Percentiles rank a stretch among this genome's conserved stretches.
These are phyloP conservation scores for Geophilus truncorum DNA, from an alignment of 2,888 invertebrate genomes.

Conservation along the genomic window DNA sequence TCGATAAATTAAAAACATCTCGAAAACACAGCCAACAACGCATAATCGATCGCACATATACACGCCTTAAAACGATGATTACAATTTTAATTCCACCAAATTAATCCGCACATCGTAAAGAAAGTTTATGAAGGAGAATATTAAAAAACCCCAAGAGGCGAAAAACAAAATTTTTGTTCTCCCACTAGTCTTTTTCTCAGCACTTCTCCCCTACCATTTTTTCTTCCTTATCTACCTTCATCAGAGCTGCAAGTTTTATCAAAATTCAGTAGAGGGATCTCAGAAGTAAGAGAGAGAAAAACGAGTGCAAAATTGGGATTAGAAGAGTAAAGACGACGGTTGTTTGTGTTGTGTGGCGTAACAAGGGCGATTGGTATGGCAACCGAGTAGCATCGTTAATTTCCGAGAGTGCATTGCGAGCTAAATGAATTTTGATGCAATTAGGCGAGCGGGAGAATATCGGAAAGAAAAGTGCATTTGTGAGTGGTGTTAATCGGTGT, in stretches of 20 bases:
- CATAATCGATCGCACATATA: no score
- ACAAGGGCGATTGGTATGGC: neutral
- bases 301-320: conserved; percentile 3
- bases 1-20: no score
- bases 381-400: neutral
- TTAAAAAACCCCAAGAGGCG: neutral
- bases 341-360: neutral
- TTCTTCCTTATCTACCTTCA: neutral
- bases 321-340: conserved; percentile 8
- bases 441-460: neutral
- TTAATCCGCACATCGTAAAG: neutral
- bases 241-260: neutral
- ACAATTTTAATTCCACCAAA: neutral
- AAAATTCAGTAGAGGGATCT: neutral
- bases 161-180: neutral
- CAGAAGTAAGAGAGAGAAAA: neutral
- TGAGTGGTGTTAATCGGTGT: neutral
- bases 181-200: neutral
- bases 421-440: conserved; percentile 13
- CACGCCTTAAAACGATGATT: no score
- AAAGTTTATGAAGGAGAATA: neutral
- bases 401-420: neutral
- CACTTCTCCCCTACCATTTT: no score
- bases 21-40: no score
- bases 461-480: neutral